Evolutionary conservation across 2,797 vertebrate species (phyloP), one percentile per base, ranked within the genome.

Genomic region (Chaenodraco wilsoni): DNA sequence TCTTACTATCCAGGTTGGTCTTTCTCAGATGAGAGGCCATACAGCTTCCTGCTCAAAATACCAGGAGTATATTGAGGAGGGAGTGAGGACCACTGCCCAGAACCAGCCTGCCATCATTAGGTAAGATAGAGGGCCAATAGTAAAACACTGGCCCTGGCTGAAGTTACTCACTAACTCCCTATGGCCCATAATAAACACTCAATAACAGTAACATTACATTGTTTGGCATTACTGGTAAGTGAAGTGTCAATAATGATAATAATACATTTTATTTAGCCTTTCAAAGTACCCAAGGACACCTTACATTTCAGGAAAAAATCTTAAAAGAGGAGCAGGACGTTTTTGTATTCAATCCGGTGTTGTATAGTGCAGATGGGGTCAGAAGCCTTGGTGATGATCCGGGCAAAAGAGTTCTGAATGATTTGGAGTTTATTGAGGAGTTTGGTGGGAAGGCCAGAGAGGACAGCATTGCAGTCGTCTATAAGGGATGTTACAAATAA

Each of bases 41-140:
- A 97, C 95, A 2, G 95, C 94, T 64, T 80, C 92, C 37, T 99
- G 98, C 91, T 91, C 96, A 63, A 98, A 99, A 86, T 99, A 98
- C 88, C 97, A 98, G 92, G 97, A 93, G 43, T 98, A 97, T 65
- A 96, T 99, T 69, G 97, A 98, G 88, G 97, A 99, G 82, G 97
- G 97, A 0, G 95, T 99, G 79, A 97, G 96, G 83, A 96, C 95
- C 45, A 96, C 97, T 43, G 95, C 95, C 46, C 96, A 97, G 90
- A 96, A 94, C 73, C 96, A 96, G 54, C 94, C 96, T 60, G 92
- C 94, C 76, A 94, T 94, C 60, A 91, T 95, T 74, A 96, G 96
- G 98, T 98, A 82, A 82, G 64, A 11, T 11, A 14, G 4, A 45
- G 19, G 0, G 9, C 21, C 23, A 44, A 9, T 6, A 16, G 1